Base-by-base conservation (phyloP, 2,113 vertebrate species). In the Hiodon alosoides region DNA sequence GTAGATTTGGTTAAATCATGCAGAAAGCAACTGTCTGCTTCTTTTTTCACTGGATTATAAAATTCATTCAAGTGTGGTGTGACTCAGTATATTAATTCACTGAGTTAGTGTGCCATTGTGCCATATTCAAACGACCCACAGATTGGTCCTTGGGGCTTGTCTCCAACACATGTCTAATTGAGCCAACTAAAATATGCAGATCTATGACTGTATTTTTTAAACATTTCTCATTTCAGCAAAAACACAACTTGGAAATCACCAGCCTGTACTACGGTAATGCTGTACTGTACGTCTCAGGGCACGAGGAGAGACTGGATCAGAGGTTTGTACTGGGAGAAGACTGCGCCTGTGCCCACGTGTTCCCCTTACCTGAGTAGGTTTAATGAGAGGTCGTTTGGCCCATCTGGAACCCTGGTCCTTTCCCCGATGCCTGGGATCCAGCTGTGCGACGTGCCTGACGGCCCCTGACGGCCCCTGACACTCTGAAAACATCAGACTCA, bases 171-270 rank as follows among this genome's bases (percentile, higher is more conserved):
- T 59, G 2, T 3, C 8, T 13, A 16, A 31, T 64, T 64, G 61
- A 64, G 31, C 16, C n/a, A 8, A 64, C 5, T 7, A 57, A 57
- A 57, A 57, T 60, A 60, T 4, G 4, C 3, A 14, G 59, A 60
- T 61, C 3, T 61, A 52, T 51, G 64, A n/a, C 3, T 68, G 10
- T 52, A 14, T 52, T 69, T n/a, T 16, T 53, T 52, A 16, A 53
- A 53, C n/a, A 10, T 9, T 17, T 73, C 3, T 73, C 73, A 52
- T 76, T 78, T 54, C 77, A 93, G 91, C 74, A 55, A 4, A 77
- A 64, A 0, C 4, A 85, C 0, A 68, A 71, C 50, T 79, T 90
- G 81, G 83, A 70, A 0, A 87, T 86, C 52, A 79, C 3, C 16
- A 83, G 65, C 80, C 79, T 91, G 17, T 79, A 91, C n/a, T 47